These are phyloP conservation scores for Labeo rohita DNA, from an alignment of 2,113 vertebrate species.

Conservation along the genomic window DNA sequence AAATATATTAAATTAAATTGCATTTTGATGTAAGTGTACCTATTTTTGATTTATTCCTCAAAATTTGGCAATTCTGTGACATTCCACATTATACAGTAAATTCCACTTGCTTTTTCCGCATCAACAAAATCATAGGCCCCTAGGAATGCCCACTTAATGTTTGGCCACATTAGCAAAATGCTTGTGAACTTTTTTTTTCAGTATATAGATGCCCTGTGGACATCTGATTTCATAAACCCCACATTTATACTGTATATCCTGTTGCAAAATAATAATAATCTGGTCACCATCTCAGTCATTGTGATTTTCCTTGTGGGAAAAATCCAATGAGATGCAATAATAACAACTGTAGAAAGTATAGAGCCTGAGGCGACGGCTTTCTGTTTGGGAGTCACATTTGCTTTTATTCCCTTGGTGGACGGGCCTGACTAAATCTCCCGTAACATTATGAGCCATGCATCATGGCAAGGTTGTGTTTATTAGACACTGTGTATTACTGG, in stretches of 20 bases:
- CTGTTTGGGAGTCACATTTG: constrained; percentile 54
- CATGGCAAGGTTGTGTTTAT: constrained; percentile 57
- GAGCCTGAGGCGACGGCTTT: constrained; percentile 38
- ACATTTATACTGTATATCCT: constrained; percentile 69
- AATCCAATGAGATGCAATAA: constrained; percentile 68
- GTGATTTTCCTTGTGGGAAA: constrained; percentile 73
- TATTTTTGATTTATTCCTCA: no score
- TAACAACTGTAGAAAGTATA: constrained; percentile 51
- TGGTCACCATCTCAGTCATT: constrained; percentile 73
- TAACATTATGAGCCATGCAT: constrained; percentile 71
- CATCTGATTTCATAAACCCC: constrained; percentile 78
- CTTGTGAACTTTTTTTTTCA: not conserved
- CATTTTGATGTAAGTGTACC: no score
- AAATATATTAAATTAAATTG: no score
- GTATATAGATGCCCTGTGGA: constrained; percentile 64
- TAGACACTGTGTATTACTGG: constrained; percentile 33
- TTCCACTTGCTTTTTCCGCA: no score
- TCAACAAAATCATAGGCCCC: no score
- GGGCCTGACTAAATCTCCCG: constrained; percentile 62
- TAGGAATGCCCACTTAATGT: not conserved
- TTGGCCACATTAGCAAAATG: not conserved
- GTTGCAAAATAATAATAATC: constrained; percentile 75
- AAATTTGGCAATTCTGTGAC: no score
- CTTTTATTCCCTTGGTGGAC: constrained; percentile 54
- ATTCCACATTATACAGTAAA: no score